phyloP scores from a whole-genome alignment of 23 tunicate species.

The Halocynthia aurantium region DNA sequence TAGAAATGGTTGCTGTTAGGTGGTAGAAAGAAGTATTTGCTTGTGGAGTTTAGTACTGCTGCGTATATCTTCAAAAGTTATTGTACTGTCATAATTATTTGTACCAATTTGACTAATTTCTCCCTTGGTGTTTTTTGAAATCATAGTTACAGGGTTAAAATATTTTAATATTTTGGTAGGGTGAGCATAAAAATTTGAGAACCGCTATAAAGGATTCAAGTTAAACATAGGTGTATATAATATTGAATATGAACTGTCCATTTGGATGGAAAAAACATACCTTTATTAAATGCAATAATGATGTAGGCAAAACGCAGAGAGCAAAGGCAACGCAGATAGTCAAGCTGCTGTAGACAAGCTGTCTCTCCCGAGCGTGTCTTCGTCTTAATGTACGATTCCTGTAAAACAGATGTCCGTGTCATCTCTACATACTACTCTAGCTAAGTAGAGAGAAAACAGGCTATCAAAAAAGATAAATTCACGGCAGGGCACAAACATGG shows the following conservation, averaged over 20 bases:
- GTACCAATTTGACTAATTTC: no score
- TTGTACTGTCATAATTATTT: no score
- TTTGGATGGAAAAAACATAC: constrained; percentile 15
- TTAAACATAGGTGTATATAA: not conserved
- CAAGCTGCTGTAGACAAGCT: constrained; percentile 81
- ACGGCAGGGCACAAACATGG: no score
- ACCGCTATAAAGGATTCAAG: no score
- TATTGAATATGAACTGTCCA: not conserved
- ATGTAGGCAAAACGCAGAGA: constrained; percentile 64
- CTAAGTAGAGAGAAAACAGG: no score
- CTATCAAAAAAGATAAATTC: no score
- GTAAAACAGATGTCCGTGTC: not conserved
- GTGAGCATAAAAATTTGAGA: not conserved
- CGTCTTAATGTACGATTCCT: constrained; percentile 36
- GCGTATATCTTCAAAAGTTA: no score
- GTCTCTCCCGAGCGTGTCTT: constrained; percentile 66
- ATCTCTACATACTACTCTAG: no score
- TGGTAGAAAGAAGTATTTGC: no score
- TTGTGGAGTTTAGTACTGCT: no score
- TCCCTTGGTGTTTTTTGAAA: no score
- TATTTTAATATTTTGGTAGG: not conserved
- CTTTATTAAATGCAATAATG: constrained; percentile 35
- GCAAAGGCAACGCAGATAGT: constrained; percentile 79
- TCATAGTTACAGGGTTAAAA: not conserved
- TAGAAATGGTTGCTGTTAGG: not conserved